Evolutionary conservation across 2,888 invertebrate species (phyloP), one percentile per base, ranked within the genome.

Genomic region (Lottia gigantea): DNA sequence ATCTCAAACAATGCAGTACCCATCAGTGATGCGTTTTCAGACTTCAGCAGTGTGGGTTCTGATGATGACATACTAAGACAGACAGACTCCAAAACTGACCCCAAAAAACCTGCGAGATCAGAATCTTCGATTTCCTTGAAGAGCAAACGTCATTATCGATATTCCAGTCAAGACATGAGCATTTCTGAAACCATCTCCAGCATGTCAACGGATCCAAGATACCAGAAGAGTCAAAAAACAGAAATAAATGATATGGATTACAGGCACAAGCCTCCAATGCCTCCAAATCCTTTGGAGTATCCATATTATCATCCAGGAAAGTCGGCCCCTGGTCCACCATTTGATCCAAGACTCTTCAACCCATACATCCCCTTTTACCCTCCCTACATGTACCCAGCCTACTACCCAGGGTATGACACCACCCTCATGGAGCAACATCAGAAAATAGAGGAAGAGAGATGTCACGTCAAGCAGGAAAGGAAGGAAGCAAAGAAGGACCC

Each of bases 351-450:
- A 14, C 19, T 55, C 19, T 55, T 55, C 23, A 55, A 55, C 55
- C 55, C 55, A 12, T 55, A 55, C 23, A 55, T 55, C 12, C 55
- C 55, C 55, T 55, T 55, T 55, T 55, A 55, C 15, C 55, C 55
- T 4, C 23, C 19, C 55, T 55, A 55, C 23, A 55, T 55, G 23
- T 55, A 23, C 14, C 55, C 55, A 55, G 19, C 55, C 0, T 55
- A 55, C 14, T 55, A 55, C 15, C 55, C 55, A 19, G 19, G 55
- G 19, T 19, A 55, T 23, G 19, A 55, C 6, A 23, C 7, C 14
- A 19, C 3, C 2, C 11, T 23, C 23, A 3, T 14, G 2, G 55
- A 2, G 23, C 55, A 55, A 3, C 19, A 55, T 55, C 55, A 19
- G 11, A 19, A 11, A 23, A 55, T 23, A 23, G 55, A 55, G 15